Conservation (phyloP, 2,888 invertebrate species). For the Caenorhabditis virilis region DNA sequence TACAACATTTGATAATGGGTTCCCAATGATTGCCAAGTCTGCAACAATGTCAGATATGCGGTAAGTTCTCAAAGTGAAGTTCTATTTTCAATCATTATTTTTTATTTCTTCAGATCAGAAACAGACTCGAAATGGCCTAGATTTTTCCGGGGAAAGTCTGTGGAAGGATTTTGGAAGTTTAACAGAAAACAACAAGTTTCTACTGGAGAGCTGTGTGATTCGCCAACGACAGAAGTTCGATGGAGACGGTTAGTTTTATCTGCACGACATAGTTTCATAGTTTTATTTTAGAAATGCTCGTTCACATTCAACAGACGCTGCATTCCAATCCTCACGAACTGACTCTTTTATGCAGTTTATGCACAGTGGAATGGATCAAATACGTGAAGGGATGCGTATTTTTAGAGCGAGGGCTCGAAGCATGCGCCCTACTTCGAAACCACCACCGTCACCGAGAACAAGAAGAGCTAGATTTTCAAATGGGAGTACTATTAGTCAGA, state of each 20-base stretch:
- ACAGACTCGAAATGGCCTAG: constrained; percentile 46
- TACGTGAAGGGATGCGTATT: constrained; percentile 49
- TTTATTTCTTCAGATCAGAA: too few relatives aligned
- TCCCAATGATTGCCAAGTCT: constrained; percentile 41
- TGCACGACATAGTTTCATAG: too few relatives aligned
- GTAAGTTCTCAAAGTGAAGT: too few relatives aligned
- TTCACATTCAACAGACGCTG: constrained; percentile 51
- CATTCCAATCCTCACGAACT: constrained; percentile 42
- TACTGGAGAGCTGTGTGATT: constrained; percentile 22
- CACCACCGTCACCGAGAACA: constrained; percentile 37
- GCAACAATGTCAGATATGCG: constrained; percentile 50
- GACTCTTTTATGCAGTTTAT: constrained; percentile 55
- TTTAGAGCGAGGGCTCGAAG: constrained; percentile 41
- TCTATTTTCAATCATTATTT: too few relatives aligned
- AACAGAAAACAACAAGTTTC: constrained; percentile 35
- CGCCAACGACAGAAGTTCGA: constrained; percentile 39
- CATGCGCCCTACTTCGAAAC: constrained; percentile 48
- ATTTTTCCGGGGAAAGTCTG: constrained; percentile 53
- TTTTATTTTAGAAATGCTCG: too few relatives aligned
- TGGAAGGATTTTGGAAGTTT: constrained; percentile 54
- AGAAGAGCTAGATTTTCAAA: constrained; percentile 30
- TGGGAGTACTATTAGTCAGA: constrained; percentile 8
- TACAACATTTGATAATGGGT: constrained; percentile 28
- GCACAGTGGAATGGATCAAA: constrained; percentile 54
- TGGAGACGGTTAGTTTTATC: too few relatives aligned